Conservation (phyloP, 2,888 invertebrate genomes). For the Dryococelus australis region DNA sequence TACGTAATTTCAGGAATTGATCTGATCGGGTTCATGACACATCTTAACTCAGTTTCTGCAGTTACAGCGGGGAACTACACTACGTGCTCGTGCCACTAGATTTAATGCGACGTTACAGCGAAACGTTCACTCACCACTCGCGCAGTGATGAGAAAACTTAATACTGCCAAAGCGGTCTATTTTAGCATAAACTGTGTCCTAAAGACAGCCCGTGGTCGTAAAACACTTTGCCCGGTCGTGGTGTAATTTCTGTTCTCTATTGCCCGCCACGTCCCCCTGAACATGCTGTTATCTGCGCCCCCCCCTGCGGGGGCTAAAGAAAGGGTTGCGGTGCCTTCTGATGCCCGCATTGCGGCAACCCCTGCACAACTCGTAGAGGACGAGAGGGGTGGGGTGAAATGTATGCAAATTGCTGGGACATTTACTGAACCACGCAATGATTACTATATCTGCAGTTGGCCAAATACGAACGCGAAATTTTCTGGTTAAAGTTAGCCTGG, state of each 20-base stretch:
- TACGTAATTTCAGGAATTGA: no score
- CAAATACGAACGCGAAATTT: background rate
- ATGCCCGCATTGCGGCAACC: background rate
- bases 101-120: no score
- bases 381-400: background rate
- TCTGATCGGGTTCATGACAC: no score
- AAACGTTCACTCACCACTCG: no score
- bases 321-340: background rate
- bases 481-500: background rate
- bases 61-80: no score
- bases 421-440: background rate
- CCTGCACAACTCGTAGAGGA: background rate
- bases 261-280: background rate
- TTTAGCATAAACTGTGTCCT: no score
- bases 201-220: background rate
- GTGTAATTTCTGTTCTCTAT: background rate
- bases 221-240: background rate
- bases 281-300: background rate
- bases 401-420: conserved; percentile 1
- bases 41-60: no score
- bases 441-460: background rate
- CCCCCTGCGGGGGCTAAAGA: background rate
- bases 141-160: no score
- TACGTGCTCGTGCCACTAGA: no score
- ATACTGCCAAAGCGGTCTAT: no score